These are phyloP conservation scores for Octodonta nipae DNA, from an alignment of 2,888 invertebrate genomes.

Conservation along the genomic window DNA sequence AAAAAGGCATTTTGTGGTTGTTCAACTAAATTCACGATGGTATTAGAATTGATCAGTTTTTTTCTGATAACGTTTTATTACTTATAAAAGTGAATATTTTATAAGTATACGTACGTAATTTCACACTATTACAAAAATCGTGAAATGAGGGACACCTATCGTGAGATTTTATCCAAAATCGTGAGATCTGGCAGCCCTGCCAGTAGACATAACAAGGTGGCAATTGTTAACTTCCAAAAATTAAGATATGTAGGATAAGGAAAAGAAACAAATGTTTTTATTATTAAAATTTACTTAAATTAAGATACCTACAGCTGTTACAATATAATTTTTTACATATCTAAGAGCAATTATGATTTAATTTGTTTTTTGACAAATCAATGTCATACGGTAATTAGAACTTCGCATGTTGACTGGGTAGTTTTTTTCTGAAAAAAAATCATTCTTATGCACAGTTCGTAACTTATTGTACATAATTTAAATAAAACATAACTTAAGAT, in stretches of 20 bases:
- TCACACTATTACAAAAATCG: no score
- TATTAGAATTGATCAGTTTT: no score
- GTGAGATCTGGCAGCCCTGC: no score
- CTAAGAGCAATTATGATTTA: constrained; percentile 21
- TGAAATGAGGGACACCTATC: no score
- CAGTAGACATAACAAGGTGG: no score
- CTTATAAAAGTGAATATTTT: no score
- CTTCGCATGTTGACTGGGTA: constrained; percentile 10
- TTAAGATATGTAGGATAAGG: constrained; percentile 2
- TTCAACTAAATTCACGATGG: no score
- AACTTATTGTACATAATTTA: constrained; percentile 7
- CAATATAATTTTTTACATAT: constrained; percentile 29
- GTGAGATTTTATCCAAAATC: no score
- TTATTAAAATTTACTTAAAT: constrained; percentile 33
- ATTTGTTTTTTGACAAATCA: constrained; percentile 8
- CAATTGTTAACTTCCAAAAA: no score
- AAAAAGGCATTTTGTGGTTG: no score
- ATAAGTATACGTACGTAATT: no score
- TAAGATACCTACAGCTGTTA: constrained; percentile 28
- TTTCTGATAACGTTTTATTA: no score
- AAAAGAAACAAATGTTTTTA: constrained; percentile 13
- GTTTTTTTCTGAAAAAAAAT: constrained; percentile 14
- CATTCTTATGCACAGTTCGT: constrained; percentile 12
- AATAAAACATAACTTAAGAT: constrained; percentile 3
- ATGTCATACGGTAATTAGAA: constrained; percentile 14